Conservation (phyloP, 2,113 vertebrate species). For the Osmerus mordax region DNA sequence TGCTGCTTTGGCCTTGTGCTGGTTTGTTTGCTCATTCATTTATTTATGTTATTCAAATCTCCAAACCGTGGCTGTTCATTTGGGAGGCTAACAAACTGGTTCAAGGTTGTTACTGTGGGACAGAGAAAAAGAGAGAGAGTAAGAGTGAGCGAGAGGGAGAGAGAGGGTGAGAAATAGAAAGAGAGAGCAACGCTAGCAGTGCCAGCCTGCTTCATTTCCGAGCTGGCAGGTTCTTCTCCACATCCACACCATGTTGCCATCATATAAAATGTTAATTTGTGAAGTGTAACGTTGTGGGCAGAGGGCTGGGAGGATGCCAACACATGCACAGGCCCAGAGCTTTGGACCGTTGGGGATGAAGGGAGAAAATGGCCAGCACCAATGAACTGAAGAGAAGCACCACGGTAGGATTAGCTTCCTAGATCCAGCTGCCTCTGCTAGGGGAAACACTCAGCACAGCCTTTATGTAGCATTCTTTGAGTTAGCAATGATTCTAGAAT, state of each 20-base stretch:
- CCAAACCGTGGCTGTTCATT: conserved; percentile 50
- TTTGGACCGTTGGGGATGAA: conserved; percentile 7
- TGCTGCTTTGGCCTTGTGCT: conserved; percentile 44
- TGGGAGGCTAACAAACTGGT: conserved; percentile 64
- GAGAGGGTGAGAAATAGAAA: conserved; percentile 11
- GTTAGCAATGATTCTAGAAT: no score
- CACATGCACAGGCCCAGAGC: conserved; percentile 30
- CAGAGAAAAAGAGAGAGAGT: conserved; percentile 18
- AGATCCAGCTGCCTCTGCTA: conserved; percentile 28
- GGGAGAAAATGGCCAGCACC: conserved; percentile 30
- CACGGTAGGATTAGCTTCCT: conserved; percentile 11
- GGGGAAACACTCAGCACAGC: conserved; percentile 24
- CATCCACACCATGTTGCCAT: conserved; percentile 42
- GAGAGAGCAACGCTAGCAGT: conserved; percentile 18
- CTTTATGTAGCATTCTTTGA: neutral
- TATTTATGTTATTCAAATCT: conserved; percentile 70
- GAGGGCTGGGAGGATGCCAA: conserved; percentile 51
- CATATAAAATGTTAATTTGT: conserved; percentile 62
- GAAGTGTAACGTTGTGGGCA: conserved; percentile 49
- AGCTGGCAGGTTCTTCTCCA: conserved; percentile 47
- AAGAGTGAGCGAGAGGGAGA: conserved; percentile 2
- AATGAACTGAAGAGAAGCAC: conserved; percentile 38
- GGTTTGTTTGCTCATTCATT: conserved; percentile 68
- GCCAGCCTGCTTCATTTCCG: conserved; percentile 55
- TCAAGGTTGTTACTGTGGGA: conserved; percentile 56